phyloP scores from a whole-genome alignment of 2,888 invertebrate species.

The Malthinus flaveolus region DNA sequence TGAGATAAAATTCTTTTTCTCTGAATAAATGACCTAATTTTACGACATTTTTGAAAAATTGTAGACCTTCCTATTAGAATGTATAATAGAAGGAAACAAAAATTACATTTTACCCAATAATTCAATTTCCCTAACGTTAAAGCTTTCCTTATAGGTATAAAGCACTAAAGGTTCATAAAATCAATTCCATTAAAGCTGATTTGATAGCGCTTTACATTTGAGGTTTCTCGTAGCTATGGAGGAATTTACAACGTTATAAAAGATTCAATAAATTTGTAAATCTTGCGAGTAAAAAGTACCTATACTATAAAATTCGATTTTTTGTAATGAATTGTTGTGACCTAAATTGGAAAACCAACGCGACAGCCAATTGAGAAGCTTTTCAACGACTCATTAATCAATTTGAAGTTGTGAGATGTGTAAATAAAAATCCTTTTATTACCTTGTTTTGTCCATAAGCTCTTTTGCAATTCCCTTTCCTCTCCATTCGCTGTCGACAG shows the following conservation, averaged over 20 bases:
- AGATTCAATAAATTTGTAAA: background rate
- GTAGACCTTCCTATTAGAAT: too few species aligned
- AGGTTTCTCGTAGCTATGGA: too few species aligned
- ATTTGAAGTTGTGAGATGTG: background rate
- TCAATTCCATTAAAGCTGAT: conserved; percentile 6
- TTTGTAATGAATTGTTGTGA: background rate
- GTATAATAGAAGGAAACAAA: too few species aligned
- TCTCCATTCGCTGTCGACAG: conserved; percentile 68
- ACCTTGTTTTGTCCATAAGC: conserved; percentile 66
- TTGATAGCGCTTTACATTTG: background rate
- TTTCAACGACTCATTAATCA: background rate
- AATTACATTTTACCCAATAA: too few species aligned
- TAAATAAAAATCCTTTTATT: conserved; percentile 36
- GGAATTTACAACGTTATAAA: too few species aligned
- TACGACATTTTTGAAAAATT: too few species aligned
- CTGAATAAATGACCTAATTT: too few species aligned
- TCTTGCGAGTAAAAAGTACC: conserved; percentile 58
- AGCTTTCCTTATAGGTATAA: background rate
- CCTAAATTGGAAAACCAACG: background rate
- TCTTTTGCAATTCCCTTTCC: conserved; percentile 69
- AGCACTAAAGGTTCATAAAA: background rate
- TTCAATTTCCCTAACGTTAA: too few species aligned
- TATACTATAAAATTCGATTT: background rate
- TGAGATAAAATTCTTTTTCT: too few species aligned
- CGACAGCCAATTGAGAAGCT: background rate